phyloP scores from a whole-genome alignment of 2,797 vertebrate species.

The Micropoecilia bifurca region DNA sequence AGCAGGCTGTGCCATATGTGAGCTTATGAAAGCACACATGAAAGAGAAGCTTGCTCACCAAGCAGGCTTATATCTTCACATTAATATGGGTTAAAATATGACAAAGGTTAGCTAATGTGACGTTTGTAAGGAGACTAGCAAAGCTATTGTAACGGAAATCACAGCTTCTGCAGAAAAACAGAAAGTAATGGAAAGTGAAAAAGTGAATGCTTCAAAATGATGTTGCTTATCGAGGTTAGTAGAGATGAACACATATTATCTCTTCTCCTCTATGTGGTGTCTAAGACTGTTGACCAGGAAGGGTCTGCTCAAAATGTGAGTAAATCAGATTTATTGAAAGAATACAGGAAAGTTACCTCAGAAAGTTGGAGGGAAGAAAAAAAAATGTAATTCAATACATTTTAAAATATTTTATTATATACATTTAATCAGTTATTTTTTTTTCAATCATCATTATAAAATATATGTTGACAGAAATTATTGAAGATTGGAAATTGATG shows the following conservation, averaged over 20 bases:
- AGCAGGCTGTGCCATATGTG: constrained; percentile 13
- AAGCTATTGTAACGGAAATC: constrained; percentile 1
- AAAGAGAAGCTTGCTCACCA: constrained; percentile 18
- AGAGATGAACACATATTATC: not conserved
- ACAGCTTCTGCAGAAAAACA: not conserved
- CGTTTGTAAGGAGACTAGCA: not conserved
- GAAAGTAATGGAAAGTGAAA: not conserved
- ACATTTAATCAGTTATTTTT: no score
- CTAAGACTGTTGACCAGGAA: not conserved
- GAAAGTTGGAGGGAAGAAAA: not conserved
- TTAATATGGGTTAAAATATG: constrained; percentile 6
- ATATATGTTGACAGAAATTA: no score
- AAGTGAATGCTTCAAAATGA: not conserved
- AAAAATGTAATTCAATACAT: no score
- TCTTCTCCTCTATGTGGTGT: not conserved
- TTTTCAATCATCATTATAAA: no score
- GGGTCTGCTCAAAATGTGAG: not conserved
- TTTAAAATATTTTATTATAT: no score
- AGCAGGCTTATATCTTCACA: constrained; percentile 11
- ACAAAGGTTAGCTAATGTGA: not conserved
- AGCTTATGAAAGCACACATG: constrained; percentile 27
- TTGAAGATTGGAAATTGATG: no score
- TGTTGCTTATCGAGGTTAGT: not conserved
- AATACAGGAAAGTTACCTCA: not conserved
- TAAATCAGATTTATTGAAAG: not conserved